phyloP scores from a whole-genome alignment of 2,797 vertebrate genomes.

The Hemibagrus guttatus region DNA sequence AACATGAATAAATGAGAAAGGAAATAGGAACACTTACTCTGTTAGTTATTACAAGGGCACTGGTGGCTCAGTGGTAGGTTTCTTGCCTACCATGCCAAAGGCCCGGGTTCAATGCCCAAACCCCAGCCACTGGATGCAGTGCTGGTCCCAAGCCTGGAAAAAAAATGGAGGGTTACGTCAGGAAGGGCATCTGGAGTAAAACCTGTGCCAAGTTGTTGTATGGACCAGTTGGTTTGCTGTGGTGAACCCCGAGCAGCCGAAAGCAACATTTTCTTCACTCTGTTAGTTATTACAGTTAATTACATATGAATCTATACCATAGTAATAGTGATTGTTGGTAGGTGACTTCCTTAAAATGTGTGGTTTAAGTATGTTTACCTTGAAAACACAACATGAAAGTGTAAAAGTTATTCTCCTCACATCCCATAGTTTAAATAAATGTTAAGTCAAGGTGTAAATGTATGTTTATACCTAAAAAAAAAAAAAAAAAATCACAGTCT shows the following conservation, averaged over 20 bases:
- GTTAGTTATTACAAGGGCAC: neutral
- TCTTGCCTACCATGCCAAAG: too few species aligned
- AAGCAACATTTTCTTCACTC: too few species aligned
- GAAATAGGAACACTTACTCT: neutral
- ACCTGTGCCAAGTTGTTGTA: too few species aligned
- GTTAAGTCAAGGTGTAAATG: slow-evolving; percentile 31
- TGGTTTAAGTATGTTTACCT: neutral
- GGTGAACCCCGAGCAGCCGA: too few species aligned
- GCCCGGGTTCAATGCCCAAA: too few species aligned
- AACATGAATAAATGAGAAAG: neutral
- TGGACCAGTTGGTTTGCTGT: too few species aligned
- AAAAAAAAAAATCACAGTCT: slow-evolving; percentile 24
- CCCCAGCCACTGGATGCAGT: too few species aligned
- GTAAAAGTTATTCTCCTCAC: neutral
- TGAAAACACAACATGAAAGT: neutral
- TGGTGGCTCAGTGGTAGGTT: too few species aligned
- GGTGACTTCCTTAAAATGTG: neutral
- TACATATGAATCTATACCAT: neutral
- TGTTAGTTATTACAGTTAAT: neutral
- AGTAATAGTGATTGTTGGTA: neutral
- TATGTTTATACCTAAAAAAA: slow-evolving; percentile 22
- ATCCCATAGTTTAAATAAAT: slow-evolving; percentile 7
- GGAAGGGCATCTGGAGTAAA: too few species aligned
- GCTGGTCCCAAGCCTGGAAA: too few species aligned
- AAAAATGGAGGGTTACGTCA: too few species aligned